Evolutionary conservation across 2,888 invertebrate genomes (phyloP).

Genomic region (Seira musarum): DNA sequence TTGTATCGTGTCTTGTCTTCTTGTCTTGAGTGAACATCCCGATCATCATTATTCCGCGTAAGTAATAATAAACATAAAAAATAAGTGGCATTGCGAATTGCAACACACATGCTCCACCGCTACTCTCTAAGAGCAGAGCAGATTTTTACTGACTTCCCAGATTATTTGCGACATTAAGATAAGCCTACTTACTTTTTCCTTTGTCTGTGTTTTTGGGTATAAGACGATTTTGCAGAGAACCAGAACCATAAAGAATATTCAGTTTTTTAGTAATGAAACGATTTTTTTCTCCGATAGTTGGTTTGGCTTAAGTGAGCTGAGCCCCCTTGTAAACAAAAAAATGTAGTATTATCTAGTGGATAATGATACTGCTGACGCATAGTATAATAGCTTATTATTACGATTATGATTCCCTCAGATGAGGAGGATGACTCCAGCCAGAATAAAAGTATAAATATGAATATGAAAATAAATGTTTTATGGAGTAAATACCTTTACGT

Average conservation of each 20-base stretch:
- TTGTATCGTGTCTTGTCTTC: background rate
- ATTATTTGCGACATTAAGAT: slow-evolving; percentile 58
- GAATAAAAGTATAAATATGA: no score
- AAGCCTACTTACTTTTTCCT: slow-evolving; percentile 45
- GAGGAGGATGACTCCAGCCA: background rate
- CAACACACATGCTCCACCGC: no score
- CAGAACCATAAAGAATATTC: no score
- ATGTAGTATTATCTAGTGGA: no score
- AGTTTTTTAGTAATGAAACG: no score
- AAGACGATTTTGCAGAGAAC: no score
- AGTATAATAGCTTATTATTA: background rate
- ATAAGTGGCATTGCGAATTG: slow-evolving; percentile 19
- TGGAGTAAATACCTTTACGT: no score
- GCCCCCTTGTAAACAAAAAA: no score
- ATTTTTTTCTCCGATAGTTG: no score
- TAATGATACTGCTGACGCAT: no score
- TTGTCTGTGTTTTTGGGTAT: no score
- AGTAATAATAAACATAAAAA: slow-evolving; percentile 56
- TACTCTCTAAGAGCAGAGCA: slow-evolving; percentile 38
- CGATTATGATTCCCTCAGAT: background rate
- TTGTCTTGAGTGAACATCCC: background rate
- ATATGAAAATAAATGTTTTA: background rate
- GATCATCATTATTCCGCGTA: background rate
- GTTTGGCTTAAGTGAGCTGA: no score
- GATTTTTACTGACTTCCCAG: slow-evolving; percentile 55